Percentiles rank a stretch among this genome's conserved stretches.
Evolutionary conservation across 2,888 invertebrate genomes (phyloP).

Genomic region (Deilephila elpenor): DNA sequence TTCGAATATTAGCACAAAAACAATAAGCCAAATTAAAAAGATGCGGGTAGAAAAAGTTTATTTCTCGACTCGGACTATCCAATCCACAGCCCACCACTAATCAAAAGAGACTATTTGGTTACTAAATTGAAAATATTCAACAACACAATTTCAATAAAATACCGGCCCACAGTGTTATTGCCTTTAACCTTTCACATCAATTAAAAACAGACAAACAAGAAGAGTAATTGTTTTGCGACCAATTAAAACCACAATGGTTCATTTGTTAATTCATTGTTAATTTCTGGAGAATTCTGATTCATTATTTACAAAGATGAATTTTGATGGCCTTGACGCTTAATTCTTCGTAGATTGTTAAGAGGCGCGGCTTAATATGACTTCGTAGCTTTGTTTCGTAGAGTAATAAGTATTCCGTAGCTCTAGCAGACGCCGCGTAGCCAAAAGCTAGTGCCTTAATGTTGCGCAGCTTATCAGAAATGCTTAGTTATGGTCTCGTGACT

Average conservation of each 20-base stretch:
- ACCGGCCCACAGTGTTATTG: neutral
- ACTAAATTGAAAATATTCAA: neutral
- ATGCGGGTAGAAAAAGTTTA: too few relatives aligned
- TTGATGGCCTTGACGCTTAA: neutral
- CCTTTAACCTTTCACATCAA: conserved; percentile 8
- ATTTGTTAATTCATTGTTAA: conserved; percentile 11
- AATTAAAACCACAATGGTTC: conserved; percentile 22
- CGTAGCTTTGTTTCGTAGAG: neutral
- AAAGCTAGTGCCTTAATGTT: too few relatives aligned
- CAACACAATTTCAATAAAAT: neutral
- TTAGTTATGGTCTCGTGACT: too few relatives aligned
- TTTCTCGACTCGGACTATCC: too few relatives aligned
- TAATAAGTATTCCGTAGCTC: neutral
- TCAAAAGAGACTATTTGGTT: neutral
- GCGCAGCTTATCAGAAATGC: too few relatives aligned
- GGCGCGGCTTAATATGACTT: neutral
- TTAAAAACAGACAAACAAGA: conserved; percentile 14
- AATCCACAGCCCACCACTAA: too few relatives aligned
- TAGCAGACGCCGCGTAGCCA: neutral
- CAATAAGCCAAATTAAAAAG: too few relatives aligned
- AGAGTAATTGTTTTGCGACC: conserved; percentile 12
- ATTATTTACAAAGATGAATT: neutral
- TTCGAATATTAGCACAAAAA: too few relatives aligned
- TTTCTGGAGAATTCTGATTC: neutral
- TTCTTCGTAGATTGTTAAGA: neutral